Conservation (phyloP, 1,140 invertebrate genomes). For the Helicoverpa armigera region DNA sequence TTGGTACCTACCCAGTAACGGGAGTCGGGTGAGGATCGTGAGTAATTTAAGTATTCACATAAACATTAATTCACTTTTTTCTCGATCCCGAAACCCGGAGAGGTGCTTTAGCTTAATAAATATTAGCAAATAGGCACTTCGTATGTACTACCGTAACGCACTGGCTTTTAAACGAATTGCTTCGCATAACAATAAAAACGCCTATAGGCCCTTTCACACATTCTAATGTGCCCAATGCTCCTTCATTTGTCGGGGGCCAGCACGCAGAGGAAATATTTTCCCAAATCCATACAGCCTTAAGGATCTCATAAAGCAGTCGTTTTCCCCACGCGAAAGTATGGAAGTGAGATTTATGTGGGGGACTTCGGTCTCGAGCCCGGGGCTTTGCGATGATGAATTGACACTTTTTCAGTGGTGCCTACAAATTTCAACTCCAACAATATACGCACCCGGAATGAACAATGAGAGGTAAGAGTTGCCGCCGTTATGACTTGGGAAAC, state of each 20-base stretch:
- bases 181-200: slow-evolving; percentile 85
- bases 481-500: slow-evolving; percentile 75
- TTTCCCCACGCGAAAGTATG: slow-evolving; percentile 85
- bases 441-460: slow-evolving; percentile 83
- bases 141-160: slow-evolving; percentile 78
- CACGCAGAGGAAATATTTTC: slow-evolving; percentile 86
- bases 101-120: slow-evolving; percentile 75
- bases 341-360: slow-evolving; percentile 87
- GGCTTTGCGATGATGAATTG: slow-evolving; percentile 86
- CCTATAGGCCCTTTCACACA: slow-evolving; percentile 82
- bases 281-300: slow-evolving; percentile 88
- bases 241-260: slow-evolving; percentile 84
- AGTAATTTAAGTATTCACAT: slow-evolving; percentile 54
- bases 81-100: slow-evolving; percentile 66
- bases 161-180: slow-evolving; percentile 86
- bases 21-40: slow-evolving; percentile 23
- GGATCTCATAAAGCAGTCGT: slow-evolving; percentile 87
- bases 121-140: slow-evolving; percentile 83
- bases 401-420: slow-evolving; percentile 83
- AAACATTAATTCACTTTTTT: slow-evolving; percentile 69
- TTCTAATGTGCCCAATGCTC: slow-evolving; percentile 83
- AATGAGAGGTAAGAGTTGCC: slow-evolving; percentile 78
- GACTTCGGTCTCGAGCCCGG: slow-evolving; percentile 81
- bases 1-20: slow-evolving; percentile 33
- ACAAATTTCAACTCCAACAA: slow-evolving; percentile 83